phyloP scores from a whole-genome alignment of 2,797 vertebrate species.

The Pseudochirops cupreus region DNA sequence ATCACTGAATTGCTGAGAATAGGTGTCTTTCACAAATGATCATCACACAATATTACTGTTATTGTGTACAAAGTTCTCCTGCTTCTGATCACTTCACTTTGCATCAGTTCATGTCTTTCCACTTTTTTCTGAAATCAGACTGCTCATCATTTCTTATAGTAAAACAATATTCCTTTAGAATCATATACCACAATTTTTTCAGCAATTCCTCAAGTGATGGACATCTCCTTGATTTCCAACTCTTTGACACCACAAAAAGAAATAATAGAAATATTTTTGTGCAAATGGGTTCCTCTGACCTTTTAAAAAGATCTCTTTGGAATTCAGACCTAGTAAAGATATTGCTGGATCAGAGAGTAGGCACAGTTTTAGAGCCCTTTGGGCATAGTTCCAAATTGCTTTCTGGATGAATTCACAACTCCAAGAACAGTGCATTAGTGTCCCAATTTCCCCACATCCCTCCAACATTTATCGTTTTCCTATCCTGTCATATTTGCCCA shows the following conservation, averaged over 20 bases:
- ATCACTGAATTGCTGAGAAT: neutral
- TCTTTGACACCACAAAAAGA: neutral
- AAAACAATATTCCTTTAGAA: neutral
- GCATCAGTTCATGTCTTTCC: neutral
- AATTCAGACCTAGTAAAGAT: neutral
- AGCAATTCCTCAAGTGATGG: neutral
- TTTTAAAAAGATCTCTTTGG: neutral
- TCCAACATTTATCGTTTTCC: neutral
- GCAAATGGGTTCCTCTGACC: neutral
- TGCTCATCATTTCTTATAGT: neutral
- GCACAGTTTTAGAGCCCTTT: neutral
- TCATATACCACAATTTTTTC: neutral
- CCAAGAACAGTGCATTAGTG: neutral
- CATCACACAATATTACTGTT: neutral
- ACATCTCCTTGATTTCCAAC: neutral
- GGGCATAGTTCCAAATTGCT: neutral
- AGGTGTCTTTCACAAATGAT: neutral
- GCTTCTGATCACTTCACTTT: neutral
- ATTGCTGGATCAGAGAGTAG: neutral
- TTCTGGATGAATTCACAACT: neutral
- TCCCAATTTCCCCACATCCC: neutral
- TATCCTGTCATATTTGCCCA: neutral
- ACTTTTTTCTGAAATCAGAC: neutral
- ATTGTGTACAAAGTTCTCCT: neutral
- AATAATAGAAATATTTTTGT: neutral